phyloP scores from a whole-genome alignment of 2,888 invertebrate genomes.

The Chymomyza procnemis region DNA sequence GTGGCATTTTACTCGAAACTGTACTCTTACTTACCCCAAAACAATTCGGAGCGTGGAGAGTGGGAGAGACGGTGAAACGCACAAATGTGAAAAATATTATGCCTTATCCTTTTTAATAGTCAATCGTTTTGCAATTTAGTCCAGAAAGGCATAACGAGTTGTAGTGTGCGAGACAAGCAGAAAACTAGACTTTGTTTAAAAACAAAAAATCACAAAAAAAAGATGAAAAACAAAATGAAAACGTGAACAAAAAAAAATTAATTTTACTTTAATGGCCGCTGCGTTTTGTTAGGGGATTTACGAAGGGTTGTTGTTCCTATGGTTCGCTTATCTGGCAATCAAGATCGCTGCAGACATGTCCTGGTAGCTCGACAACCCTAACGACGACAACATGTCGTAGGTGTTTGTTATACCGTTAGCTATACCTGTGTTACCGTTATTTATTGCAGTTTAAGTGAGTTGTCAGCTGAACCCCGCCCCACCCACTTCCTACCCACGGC shows the following conservation, averaged over 20 bases:
- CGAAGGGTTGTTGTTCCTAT: constrained; percentile 53
- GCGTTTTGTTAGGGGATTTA: constrained; percentile 56
- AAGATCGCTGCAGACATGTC: constrained; percentile 12
- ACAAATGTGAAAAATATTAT: constrained; percentile 73
- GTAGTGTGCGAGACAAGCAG: constrained; percentile 3
- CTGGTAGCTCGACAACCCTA: background rate
- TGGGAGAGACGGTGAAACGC: too few species aligned
- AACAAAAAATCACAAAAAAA: background rate
- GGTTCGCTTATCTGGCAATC: constrained; percentile 51
- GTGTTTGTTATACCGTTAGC: constrained; percentile 31
- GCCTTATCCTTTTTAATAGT: constrained; percentile 73
- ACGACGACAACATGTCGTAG: constrained; percentile 10
- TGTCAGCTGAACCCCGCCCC: too few species aligned
- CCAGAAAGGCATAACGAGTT: background rate
- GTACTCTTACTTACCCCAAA: background rate
- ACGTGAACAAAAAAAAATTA: constrained; percentile 51
- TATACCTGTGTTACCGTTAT: constrained; percentile 39
- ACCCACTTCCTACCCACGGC: too few species aligned
- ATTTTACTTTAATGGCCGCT: constrained; percentile 71
- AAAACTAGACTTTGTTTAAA: background rate
- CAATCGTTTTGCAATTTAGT: constrained; percentile 71
- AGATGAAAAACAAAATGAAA: constrained; percentile 9
- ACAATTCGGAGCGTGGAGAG: too few species aligned
- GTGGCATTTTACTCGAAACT: background rate
- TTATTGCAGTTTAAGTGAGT: constrained; percentile 74